Conservation (phyloP, 2,888 invertebrate genomes). For the Gymnosoma rotundatum region DNA sequence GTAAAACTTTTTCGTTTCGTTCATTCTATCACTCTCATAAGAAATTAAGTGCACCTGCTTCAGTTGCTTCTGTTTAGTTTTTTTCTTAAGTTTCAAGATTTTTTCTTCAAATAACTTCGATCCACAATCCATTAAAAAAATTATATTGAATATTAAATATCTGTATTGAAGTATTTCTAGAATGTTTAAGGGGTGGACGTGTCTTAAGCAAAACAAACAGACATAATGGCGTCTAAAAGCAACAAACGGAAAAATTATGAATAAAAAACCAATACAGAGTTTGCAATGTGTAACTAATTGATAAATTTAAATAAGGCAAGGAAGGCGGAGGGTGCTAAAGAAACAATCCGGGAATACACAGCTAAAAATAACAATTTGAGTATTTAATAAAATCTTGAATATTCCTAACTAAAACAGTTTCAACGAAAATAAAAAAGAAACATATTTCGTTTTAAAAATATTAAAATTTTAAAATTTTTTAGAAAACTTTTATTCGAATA, state of each 20-base stretch:
- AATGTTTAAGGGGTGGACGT: background rate
- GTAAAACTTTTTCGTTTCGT: background rate
- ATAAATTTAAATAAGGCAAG: slow-evolving; percentile 45
- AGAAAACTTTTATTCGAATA: no score
- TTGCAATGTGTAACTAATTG: slow-evolving; percentile 68
- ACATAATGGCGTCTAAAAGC: slow-evolving; percentile 44
- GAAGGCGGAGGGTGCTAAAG: background rate
- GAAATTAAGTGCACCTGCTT: slow-evolving; percentile 24
- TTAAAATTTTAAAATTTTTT: no score
- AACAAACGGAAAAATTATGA: slow-evolving; percentile 1
- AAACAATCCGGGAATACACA: background rate
- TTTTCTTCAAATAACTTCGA: slow-evolving; percentile 14
- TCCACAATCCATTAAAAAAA: slow-evolving; percentile 29
- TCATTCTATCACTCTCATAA: slow-evolving; percentile 3
- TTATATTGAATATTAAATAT: slow-evolving; percentile 22
- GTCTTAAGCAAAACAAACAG: slow-evolving; percentile 40
- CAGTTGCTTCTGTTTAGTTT: slow-evolving; percentile 15
- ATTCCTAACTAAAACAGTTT: no score
- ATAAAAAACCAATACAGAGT: slow-evolving; percentile 52
- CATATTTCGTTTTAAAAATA: no score
- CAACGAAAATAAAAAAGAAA: no score
- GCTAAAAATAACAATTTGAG: no score
- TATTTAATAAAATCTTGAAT: no score
- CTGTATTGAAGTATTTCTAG: background rate
- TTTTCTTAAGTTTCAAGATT: slow-evolving; percentile 1